These are phyloP conservation scores for Halichoeres trimaculatus DNA, from an alignment of 2,113 vertebrate species.

Conservation along the genomic window DNA sequence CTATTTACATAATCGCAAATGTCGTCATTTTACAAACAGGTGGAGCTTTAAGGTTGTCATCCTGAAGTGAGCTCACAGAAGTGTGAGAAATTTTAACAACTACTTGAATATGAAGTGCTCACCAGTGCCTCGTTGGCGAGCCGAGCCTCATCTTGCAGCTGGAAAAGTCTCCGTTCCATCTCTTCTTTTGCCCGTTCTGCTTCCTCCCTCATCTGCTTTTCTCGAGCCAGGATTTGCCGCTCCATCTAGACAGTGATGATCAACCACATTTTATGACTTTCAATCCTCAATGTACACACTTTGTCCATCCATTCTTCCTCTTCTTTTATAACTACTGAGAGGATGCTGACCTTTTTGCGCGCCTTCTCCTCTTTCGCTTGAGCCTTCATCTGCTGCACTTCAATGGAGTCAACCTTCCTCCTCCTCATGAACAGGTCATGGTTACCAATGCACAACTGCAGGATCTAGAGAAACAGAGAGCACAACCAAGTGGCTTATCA, in stretches of 20 bases:
- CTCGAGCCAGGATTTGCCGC: constrained; percentile 89
- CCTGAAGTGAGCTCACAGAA: not conserved
- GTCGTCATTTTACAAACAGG: not conserved
- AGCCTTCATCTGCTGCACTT: constrained; percentile 95
- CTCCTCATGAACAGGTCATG: constrained; percentile 92
- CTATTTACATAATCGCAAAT: too few species aligned
- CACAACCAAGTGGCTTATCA: not conserved
- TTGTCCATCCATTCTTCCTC: not conserved
- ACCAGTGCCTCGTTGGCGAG: constrained; percentile 91
- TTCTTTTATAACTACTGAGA: not conserved
- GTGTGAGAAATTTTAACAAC: not conserved
- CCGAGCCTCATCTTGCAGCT: constrained; percentile 92
- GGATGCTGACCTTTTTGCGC: constrained; percentile 86
- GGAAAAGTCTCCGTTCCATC: constrained; percentile 90
- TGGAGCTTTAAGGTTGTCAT: not conserved
- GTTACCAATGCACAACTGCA: constrained; percentile 93
- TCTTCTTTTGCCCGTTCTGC: constrained; percentile 91
- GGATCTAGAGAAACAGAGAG: constrained; percentile 79
- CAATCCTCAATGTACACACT: accelerated
- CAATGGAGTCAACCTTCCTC: constrained; percentile 92
- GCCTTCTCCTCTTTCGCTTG: constrained; percentile 93
- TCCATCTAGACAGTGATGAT: constrained; percentile 83
- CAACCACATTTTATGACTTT: not conserved
- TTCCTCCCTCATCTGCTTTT: constrained; percentile 93
- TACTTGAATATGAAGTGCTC: constrained; percentile 51